Base-by-base conservation (phyloP, 2,113 vertebrate genomes). In the Delphinapterus leucas region DNA sequence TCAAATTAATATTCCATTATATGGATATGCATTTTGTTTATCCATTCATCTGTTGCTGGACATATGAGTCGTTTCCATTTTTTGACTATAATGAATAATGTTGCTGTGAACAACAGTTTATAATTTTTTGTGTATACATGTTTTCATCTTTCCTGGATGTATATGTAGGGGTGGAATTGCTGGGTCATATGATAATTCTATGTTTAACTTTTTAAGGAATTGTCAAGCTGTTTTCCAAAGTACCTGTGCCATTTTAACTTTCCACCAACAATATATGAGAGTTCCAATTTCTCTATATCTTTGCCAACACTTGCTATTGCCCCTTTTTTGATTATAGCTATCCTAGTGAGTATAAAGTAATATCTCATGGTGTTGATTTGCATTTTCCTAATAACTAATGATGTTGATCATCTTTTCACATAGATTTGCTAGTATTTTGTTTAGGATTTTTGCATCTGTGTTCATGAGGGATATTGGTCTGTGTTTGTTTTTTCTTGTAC, bases 371-470 rank as follows among this genome's bases (percentile, higher is more conserved):
- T 65, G 93, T 83, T 95, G 28, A 71, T 31, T 83, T 88, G 23
- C 53, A 38, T 85, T 96, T 74, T 47, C 47, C 74, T 67, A 80
- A 88, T 88, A 67, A 81, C 60, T 47, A 47, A 84, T 53, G 33
- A 95, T 86, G 20, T 21, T 26, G 25, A 90, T 10, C 28, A 36
- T 73, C 18, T 49, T 88, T 85, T 74, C 83, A 76, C 63, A 25
- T 82, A 68, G 14, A 74, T 76, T 95, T 86, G 6, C 76, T 96
- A 71, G 58, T 90, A 55, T 79, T 90, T 88, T 92, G 20, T 58
- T 92, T 60, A 79, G 33, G 47, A 74, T 38, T 81, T 86, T 81
- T 82, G 36, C 21, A 26, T 82, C 8, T 87, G 23, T 68, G n/a
- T 92, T 87, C 44, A 44, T 92, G 47, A 79, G 53, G 33, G 49